Evolutionary conservation across 1,140 invertebrate genomes (phyloP), one percentile per base, ranked within the genome.

Genomic region (Psix sp.): DNA sequence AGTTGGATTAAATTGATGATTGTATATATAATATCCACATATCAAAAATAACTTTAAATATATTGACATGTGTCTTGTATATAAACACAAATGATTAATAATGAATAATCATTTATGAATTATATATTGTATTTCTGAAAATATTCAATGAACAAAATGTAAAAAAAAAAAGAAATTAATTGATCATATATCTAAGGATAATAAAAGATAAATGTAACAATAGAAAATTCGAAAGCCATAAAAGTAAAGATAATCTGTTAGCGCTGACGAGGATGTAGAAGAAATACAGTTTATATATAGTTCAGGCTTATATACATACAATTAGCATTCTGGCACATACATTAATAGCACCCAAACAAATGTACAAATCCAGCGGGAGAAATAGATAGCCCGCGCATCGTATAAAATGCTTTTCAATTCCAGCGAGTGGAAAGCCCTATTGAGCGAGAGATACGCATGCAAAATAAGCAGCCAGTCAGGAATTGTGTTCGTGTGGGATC

Each of bases 341-440:
- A 54, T 54, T 54, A 65, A 65, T 54, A 46, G 42, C 33, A 36
- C 10, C 7, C 29, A 29, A 63, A 52, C 38, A 51, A 63, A 63
- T 40, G 21, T 26, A 45, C 46, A 52, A 63, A 63, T 52, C 16
- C 33, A 54, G 16, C 9, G 18, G 26, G 7, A 48, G 45, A 36
- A 74, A 48, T 56, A 51, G 52, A 66, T 59, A 51, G 68, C 45
- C 26, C 36, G 56, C 46, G 56, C 70, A 70, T 77, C 67, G 75
- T 65, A 75, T 78, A 75, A 76, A 77, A 77, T 66, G 80, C 80
- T 80, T 82, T 84, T 82, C 82, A 83, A 83, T 82, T 81, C 70
- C 75, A 78, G 38, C 76, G 78, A 81, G 80, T 83, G 80, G 75
- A 84, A 84, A 84, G 79, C 73, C 67, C 80, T 71, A 78, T 81